A percentile compares a stretch with the other conserved stretches of the same genome.
Conservation (phyloP, 1,140 invertebrate genomes). For the Orius insidiosus region DNA sequence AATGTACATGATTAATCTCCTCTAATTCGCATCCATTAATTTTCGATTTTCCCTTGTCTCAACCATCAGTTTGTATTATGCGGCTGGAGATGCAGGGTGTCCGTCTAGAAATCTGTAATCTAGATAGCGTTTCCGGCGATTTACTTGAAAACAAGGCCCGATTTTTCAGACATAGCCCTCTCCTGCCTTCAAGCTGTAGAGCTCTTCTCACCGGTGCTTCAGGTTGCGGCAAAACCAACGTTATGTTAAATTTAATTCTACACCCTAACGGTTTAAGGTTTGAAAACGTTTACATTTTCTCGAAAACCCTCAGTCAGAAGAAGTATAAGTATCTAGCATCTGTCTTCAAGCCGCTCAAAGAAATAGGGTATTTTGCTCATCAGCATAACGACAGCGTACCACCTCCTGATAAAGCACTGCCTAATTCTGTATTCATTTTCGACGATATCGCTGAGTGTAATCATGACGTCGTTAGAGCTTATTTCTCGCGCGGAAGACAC, state of each 20-base stretch:
- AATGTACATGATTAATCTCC: no score
- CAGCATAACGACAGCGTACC: constrained; percentile 20
- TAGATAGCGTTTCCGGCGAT: no score
- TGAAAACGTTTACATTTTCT: constrained; percentile 24
- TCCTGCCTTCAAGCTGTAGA: constrained; percentile 22
- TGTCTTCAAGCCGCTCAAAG: constrained; percentile 18
- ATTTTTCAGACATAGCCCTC: constrained; percentile 20
- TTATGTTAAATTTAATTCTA: constrained; percentile 22
- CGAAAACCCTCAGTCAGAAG: constrained; percentile 22
- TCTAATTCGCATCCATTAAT: no score
- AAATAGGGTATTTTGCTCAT: constrained; percentile 19
- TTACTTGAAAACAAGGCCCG: no score
- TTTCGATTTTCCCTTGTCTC: no score
- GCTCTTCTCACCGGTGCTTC: constrained; percentile 22
- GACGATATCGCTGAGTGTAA: constrained; percentile 26
- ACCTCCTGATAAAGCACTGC: constrained; percentile 19
- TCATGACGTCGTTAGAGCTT: constrained; percentile 23
- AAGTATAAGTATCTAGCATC: constrained; percentile 22
- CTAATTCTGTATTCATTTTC: constrained; percentile 25
- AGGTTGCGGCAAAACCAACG: constrained; percentile 24
- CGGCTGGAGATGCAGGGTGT: no score
- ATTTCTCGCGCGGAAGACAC: constrained; percentile 26
- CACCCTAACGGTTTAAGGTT: constrained; percentile 24
- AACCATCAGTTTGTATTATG: no score
- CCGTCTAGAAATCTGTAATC: no score